Base-by-base conservation (phyloP, 1,140 invertebrate species). In the Anoplolepis gracilipes region DNA sequence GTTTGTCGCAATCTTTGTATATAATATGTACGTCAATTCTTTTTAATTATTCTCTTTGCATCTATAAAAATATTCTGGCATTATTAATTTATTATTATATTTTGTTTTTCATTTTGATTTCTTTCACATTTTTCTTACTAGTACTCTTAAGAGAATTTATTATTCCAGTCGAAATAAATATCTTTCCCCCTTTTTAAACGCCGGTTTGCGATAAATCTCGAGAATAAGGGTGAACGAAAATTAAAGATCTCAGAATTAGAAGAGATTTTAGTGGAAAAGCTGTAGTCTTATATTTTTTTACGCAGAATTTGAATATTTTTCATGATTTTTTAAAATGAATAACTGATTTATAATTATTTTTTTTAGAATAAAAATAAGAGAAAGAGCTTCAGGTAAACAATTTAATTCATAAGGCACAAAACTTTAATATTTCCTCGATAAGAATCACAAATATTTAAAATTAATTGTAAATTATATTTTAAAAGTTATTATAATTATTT, bases 181-280 rank as follows among this genome's bases (percentile, higher is more conserved):
- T 81, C 65, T 72, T 7, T 82, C 11, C 67, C 78, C 67, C 78
- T 25, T 82, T 82, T 82, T 82, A 72, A 73, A 82, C 19, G 36
- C 69, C 53, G 11, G 25, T 72, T 81, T 42, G 25, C 28, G 28
- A 73, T 61, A 73, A 61, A 82, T 72, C 25, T 30, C 19, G 39
- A n/a, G 36, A 36, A 57, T 70, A 42, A 61, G 78, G 67, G 67
- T 10, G 55, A 73, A 33, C 36, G 78, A 81, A 81, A 82, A 82
- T 82, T 82, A 82, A 82, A 49, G 39, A 33, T 72, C 16, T 39
- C 13, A 59, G 39, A 82, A 72, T 81, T 81, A 72, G n/a, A 42
- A 39, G 6, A 65, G 16, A 10, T 59, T 28, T 42, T 22, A 72
- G 19, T 8, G 22, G 62, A 16, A 69, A 79, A 11, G n/a, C 16